Evolutionary conservation across 1,140 invertebrate species (phyloP).

Genomic region (Zeugodacus cucurbitae): DNA sequence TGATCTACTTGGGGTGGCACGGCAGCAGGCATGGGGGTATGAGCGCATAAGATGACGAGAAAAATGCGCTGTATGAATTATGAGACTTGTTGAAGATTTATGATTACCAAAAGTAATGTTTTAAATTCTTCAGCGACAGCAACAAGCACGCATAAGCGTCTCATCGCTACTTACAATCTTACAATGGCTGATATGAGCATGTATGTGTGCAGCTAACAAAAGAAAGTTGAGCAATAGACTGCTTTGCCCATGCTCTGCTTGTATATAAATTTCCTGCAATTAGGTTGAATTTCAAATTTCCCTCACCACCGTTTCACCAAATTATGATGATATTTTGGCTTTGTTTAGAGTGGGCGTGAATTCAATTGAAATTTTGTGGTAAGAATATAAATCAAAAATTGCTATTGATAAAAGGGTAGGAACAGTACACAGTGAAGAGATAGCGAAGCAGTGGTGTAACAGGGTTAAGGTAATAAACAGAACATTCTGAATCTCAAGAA

Average conservation of each 20-base stretch:
- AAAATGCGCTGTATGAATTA: constrained; percentile 43
- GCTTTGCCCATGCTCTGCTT: neutral
- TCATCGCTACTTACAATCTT: neutral
- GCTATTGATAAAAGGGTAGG: neutral
- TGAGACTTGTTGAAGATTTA: constrained; percentile 45
- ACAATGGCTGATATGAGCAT: neutral
- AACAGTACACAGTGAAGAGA: neutral
- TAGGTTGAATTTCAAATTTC: constrained; percentile 48
- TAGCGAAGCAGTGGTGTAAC: too few relatives aligned
- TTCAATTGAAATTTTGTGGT: neutral
- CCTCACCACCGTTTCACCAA: constrained; percentile 31
- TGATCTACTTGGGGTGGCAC: neutral
- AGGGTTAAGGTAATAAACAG: too few relatives aligned
- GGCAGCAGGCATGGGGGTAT: neutral
- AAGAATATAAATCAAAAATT: constrained; percentile 8
- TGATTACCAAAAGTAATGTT: constrained; percentile 44
- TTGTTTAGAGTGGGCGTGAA: neutral
- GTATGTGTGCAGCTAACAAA: constrained; percentile 20
- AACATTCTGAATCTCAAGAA: too few relatives aligned
- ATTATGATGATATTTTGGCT: neutral
- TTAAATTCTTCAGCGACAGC: constrained; percentile 39
- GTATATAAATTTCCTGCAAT: constrained; percentile 45
- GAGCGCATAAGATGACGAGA: neutral
- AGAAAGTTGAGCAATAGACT: constrained; percentile 17
- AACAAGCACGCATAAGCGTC: neutral